Evolutionary conservation across 1,140 invertebrate genomes (phyloP), one percentile per base, ranked within the genome.

Genomic region (Carposina sasakii): DNA sequence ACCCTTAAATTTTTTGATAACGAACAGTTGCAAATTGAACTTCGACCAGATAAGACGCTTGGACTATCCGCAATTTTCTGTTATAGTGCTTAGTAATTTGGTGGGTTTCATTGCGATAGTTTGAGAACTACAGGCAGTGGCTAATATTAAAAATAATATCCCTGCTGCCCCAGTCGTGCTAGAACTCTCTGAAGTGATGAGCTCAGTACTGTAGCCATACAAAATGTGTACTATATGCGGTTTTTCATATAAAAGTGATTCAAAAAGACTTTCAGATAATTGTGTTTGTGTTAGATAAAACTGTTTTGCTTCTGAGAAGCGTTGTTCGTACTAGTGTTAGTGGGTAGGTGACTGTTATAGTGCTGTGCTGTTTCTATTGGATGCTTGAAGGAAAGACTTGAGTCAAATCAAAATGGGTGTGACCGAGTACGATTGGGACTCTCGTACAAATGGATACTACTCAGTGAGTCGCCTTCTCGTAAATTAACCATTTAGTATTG

Each of bases 141-240:
- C 77, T 84, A 84, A 76, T 81, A 81, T 84, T 84, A 81, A 81
- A 81, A 75, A 77, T 73, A 74, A 73, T 81, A 76, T 74, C 60
- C 70, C 71, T 71, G 66, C 63, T 71, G 73, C 68, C 66, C 70
- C 81, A 81, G 77, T 81, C 72, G 69, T 61, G 73, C 62, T 75
- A 57, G 75, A 65, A 63, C 67, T 70, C 67, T 68, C 63, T 64
- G 60, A 61, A 73, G 67, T 67, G 62, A 44, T 69, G 70, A 71
- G 42, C 57, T 61, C 61, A 62, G 54, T 55, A 56, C 30, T 60
- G 56, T 67, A 66, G 75, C 73, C 40, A 83, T 83, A n/a, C n/a
- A n/a, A n/a, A 75, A 68, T 56, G 60, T 63, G 69, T 54, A 67
- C 69, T 48, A 68, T 61, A 64, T 63, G 57, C 67, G 55, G 46